Conservation (phyloP, 2,113 vertebrate species). For the Eulemur macaco region DNA sequence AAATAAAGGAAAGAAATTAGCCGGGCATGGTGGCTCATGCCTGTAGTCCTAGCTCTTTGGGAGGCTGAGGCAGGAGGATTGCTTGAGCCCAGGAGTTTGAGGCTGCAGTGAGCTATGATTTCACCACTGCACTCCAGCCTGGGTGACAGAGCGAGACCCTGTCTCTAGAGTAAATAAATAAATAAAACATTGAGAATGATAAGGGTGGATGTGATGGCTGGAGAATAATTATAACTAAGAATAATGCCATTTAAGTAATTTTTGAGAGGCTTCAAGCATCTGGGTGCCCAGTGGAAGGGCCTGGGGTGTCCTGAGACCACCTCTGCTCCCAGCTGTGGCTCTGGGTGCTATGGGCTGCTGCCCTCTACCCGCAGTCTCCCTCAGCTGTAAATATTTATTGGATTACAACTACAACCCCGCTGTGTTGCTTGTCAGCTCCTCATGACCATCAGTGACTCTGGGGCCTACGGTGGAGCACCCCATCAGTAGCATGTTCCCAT, state of each 20-base stretch:
- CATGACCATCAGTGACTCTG: neutral
- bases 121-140: too few species aligned
- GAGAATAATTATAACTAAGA: neutral
- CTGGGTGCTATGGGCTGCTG: neutral
- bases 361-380: neutral
- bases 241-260: neutral
- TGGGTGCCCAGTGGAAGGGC: neutral
- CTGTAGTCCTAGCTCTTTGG: too few species aligned
- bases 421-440: neutral
- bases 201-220: neutral
- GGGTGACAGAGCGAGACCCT: too few species aligned
- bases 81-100: too few species aligned
- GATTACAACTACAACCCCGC: too few species aligned
- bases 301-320: neutral
- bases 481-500: neutral
- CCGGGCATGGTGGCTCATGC: too few species aligned
- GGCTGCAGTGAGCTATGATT: too few species aligned
- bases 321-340: neutral
- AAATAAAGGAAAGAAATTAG: too few species aligned
- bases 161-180: neutral
- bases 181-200: neutral
- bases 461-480: neutral
- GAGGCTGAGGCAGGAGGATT: too few species aligned
- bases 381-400: neutral
- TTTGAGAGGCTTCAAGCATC: neutral